Evolutionary conservation across 2,797 vertebrate species (phyloP).

Genomic region (Acipenser transmontanus): DNA sequence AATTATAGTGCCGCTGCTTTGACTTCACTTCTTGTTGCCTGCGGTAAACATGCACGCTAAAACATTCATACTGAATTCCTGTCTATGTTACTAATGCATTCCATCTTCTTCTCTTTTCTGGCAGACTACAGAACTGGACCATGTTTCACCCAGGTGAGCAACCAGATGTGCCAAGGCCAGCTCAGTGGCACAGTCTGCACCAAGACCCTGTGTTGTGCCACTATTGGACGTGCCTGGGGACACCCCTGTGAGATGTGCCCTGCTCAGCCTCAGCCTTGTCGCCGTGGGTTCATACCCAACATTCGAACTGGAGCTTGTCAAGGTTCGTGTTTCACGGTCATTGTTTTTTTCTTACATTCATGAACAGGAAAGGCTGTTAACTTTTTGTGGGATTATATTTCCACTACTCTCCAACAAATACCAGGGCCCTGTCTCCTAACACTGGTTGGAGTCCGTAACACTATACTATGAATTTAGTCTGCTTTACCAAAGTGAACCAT

Average conservation of each 20-base stretch:
- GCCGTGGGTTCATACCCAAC: slow-evolving; percentile 61
- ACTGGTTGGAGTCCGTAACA: too few species aligned
- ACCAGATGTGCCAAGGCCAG: slow-evolving; percentile 64
- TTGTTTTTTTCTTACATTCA: too few species aligned
- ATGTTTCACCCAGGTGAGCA: slow-evolving; percentile 57
- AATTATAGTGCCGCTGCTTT: too few species aligned
- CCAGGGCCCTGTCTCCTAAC: too few species aligned
- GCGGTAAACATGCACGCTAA: too few species aligned
- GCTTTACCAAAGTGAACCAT: too few species aligned
- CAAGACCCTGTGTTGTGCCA: slow-evolving; percentile 65
- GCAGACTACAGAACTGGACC: slow-evolving; percentile 67
- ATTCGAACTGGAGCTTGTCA: slow-evolving; percentile 63
- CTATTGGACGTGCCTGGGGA: slow-evolving; percentile 62
- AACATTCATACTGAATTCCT: too few species aligned
- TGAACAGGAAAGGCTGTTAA: too few species aligned
- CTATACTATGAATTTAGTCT: too few species aligned
- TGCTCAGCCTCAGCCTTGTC: slow-evolving; percentile 57
- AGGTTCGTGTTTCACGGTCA: slow-evolving; percentile 39
- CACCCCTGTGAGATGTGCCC: slow-evolving; percentile 65
- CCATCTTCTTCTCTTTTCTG: neutral
- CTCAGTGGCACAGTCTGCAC: slow-evolving; percentile 63
- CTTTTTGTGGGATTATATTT: too few species aligned
- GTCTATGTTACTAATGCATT: neutral
- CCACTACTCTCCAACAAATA: too few species aligned
- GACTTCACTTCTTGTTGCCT: too few species aligned